A percentile compares a stretch with the other conserved stretches of the same genome.
Conservation (phyloP, 2,113 vertebrate species). For the Tragelaphus buxtoni region DNA sequence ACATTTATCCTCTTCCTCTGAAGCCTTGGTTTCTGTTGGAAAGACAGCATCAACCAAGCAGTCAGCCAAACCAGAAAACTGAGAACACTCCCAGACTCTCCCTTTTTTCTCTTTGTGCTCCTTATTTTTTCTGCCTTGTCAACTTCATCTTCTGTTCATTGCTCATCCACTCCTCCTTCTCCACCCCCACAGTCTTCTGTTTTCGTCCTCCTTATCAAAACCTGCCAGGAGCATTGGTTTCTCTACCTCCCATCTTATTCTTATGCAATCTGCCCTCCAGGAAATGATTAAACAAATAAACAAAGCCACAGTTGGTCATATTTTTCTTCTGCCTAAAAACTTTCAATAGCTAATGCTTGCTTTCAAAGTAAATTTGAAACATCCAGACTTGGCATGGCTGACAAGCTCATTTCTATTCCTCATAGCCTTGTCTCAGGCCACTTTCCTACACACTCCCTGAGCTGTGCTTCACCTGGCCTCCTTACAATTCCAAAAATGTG, state of each 20-base stretch:
- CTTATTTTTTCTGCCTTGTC: background rate
- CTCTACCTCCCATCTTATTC: background rate
- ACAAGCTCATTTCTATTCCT: background rate
- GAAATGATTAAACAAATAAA: background rate
- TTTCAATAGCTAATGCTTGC: background rate
- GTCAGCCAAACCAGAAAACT: background rate
- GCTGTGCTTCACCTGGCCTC: background rate
- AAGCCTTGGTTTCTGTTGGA: background rate
- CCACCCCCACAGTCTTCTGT: background rate
- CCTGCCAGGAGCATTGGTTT: background rate
- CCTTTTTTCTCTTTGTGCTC: background rate
- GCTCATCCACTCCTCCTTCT: background rate
- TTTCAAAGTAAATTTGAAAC: slow-evolving; percentile 9
- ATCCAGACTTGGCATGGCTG: background rate
- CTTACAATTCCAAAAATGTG: background rate
- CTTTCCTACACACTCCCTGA: background rate
- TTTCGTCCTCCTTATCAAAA: background rate
- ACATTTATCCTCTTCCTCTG: background rate
- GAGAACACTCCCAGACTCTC: background rate
- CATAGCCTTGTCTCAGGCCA: background rate
- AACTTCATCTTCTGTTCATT: rapidly evolving
- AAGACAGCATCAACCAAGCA: background rate
- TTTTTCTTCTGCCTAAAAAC: background rate
- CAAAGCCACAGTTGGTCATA: background rate
- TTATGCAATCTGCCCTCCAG: background rate